Percentiles rank a stretch among this genome's conserved stretches.
Conservation (phyloP, 2,888 invertebrate genomes). For the Lithophane leautieri region DNA sequence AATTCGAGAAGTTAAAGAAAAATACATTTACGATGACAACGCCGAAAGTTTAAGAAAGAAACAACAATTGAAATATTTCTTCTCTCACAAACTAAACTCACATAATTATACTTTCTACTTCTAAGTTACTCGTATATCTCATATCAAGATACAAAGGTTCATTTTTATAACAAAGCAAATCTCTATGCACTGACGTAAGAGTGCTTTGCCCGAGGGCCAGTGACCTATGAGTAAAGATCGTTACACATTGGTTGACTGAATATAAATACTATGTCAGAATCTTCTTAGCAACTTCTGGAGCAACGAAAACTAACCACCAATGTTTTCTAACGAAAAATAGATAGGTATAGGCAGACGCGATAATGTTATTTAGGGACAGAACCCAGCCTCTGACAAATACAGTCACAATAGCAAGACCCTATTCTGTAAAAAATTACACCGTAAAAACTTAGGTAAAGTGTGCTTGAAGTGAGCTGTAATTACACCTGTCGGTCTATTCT, state of each 20-base stretch:
- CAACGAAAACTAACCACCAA: background rate
- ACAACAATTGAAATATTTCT: background rate
- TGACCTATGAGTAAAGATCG: slow-evolving; percentile 63
- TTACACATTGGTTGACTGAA: slow-evolving; percentile 13
- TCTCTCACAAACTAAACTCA: background rate
- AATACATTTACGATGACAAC: background rate
- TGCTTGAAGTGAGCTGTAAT: too few species aligned
- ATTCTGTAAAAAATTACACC: too few species aligned
- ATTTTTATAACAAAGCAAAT: slow-evolving; percentile 69
- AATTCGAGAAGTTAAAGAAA: background rate
- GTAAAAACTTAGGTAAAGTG: too few species aligned
- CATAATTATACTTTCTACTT: slow-evolving; percentile 7
- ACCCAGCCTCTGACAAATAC: background rate
- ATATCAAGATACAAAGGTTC: slow-evolving; percentile 59
- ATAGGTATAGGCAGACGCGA: background rate
- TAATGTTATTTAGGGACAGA: background rate
- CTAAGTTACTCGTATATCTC: slow-evolving; percentile 9
- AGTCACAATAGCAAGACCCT: background rate
- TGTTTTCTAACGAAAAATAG: background rate
- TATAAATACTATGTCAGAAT: background rate
- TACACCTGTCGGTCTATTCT: too few species aligned
- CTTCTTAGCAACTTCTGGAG: background rate
- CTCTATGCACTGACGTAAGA: slow-evolving; percentile 62
- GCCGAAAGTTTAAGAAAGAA: background rate
- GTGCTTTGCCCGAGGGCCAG: slow-evolving; percentile 70